Evolutionary conservation across 2,888 invertebrate species (phyloP).

Genomic region (Leistus spinibarbis): DNA sequence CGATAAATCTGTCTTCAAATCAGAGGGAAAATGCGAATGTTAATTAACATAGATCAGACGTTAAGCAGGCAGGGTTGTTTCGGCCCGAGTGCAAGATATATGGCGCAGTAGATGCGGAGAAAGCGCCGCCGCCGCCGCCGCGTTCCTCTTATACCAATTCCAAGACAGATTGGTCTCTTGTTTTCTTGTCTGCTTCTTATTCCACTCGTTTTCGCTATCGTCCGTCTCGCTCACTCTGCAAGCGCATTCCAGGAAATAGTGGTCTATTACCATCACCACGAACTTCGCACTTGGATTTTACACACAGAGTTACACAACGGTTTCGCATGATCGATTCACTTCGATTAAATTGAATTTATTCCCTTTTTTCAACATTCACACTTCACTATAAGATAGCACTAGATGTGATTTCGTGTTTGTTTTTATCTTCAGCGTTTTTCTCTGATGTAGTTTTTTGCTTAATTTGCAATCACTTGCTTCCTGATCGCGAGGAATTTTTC

Average conservation of each 20-base stretch:
- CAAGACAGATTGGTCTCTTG: conserved; percentile 31
- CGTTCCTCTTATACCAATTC: conserved; percentile 2
- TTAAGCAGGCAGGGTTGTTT: conserved; percentile 17
- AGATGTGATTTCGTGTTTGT: background rate
- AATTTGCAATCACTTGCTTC: conserved; percentile 8
- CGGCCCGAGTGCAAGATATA: conserved; percentile 8
- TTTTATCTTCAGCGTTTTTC: conserved; percentile 5
- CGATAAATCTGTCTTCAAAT: conserved; percentile 38
- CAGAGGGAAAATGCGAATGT: conserved; percentile 28
- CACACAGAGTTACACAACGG: conserved; percentile 4
- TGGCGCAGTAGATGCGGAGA: conserved; percentile 3
- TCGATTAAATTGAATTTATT: conserved; percentile 37
- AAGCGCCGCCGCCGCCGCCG: background rate
- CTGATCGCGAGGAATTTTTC: background rate
- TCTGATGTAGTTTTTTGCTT: conserved; percentile 11
- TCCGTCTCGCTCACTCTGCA: background rate
- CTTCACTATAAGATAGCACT: conserved; percentile 13
- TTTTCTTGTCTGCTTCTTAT: conserved; percentile 15
- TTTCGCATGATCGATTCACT: conserved; percentile 32
- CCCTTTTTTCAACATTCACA: conserved; percentile 16
- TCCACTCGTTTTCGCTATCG: background rate
- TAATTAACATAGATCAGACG: conserved; percentile 39
- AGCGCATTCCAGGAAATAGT: conserved; percentile 26
- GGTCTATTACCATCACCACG: conserved; percentile 20
- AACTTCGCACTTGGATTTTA: conserved; percentile 25